These are phyloP conservation scores for Microtus richardsoni DNA, from an alignment of 2,113 vertebrate species.

Conservation along the genomic window DNA sequence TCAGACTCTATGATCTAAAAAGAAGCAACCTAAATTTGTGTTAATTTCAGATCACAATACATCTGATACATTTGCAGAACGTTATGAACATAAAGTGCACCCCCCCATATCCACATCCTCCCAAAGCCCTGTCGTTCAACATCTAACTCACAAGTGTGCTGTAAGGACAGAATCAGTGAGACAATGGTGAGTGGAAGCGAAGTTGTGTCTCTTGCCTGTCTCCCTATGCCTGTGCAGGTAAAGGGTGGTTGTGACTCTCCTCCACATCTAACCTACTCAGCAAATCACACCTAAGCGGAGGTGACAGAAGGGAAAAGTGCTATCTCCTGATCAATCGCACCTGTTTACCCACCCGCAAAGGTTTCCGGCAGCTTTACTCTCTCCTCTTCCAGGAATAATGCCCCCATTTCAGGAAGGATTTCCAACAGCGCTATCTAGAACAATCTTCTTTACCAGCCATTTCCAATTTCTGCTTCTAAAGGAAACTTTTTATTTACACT, in stretches of 20 bases:
- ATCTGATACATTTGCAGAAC: neutral
- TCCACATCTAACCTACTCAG: neutral
- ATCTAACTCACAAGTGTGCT: neutral
- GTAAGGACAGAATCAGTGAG: neutral
- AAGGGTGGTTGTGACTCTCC: neutral
- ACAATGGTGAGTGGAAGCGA: neutral
- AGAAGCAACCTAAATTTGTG: neutral
- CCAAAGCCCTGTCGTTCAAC: neutral
- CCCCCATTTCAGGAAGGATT: neutral
- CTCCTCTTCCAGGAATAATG: constrained; percentile 37
- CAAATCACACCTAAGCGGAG: neutral
- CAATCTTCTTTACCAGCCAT: constrained; percentile 29
- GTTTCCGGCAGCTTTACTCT: neutral
- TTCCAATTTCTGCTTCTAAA: constrained; percentile 45
- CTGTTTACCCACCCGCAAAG: neutral
- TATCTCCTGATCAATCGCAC: neutral
- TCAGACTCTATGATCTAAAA: constrained; percentile 30
- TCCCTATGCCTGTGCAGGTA: neutral
- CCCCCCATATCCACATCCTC: neutral
- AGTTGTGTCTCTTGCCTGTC: neutral
- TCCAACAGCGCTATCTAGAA: neutral
- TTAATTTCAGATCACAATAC: neutral
- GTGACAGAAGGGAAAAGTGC: neutral
- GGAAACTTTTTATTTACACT: neutral
- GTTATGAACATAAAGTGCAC: neutral